These are phyloP conservation scores for Orchesella flavescens DNA, from an alignment of 2,888 invertebrate species.

Conservation along the genomic window DNA sequence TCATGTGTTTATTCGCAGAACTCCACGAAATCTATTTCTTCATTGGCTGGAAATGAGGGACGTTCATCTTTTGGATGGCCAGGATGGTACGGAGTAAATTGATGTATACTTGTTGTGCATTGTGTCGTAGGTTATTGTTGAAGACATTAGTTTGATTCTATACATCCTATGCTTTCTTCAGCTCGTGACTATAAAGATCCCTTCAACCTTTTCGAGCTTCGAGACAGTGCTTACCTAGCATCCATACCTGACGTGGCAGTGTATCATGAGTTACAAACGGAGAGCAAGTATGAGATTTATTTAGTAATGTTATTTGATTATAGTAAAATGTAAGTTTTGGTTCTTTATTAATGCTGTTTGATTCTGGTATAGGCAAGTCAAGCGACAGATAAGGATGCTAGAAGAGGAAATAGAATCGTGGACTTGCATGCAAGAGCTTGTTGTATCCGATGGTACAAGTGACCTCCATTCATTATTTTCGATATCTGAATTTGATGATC, in stretches of 20 bases:
- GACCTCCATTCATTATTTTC: constrained; percentile 74
- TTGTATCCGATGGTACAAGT: constrained; percentile 81
- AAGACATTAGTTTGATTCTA: too few species aligned
- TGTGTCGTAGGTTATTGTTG: too few species aligned
- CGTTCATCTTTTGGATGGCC: constrained; percentile 92
- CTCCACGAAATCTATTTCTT: constrained; percentile 86
- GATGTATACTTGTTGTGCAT: background rate
- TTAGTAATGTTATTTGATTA: background rate
- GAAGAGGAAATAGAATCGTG: constrained; percentile 92
- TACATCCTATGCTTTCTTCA: background rate
- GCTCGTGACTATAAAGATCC: constrained; percentile 53
- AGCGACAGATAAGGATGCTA: constrained; percentile 88
- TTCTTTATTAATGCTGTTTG: background rate
- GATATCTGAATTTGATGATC: constrained; percentile 89
- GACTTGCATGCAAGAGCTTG: constrained; percentile 94
- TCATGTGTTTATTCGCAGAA: constrained; percentile 90
- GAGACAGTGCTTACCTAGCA: constrained; percentile 36
- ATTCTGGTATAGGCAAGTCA: constrained; percentile 78
- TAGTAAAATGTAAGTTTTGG: background rate
- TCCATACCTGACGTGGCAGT: constrained; percentile 44
- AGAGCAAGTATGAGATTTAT: constrained; percentile 49
- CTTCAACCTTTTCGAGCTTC: constrained; percentile 43
- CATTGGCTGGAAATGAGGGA: constrained; percentile 96
- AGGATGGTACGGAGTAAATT: constrained; percentile 78
- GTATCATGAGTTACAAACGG: constrained; percentile 36